Evolutionary conservation across 1,140 invertebrate genomes (phyloP), one percentile per base, ranked within the genome.

Genomic region (Sarcophaga peregrina): DNA sequence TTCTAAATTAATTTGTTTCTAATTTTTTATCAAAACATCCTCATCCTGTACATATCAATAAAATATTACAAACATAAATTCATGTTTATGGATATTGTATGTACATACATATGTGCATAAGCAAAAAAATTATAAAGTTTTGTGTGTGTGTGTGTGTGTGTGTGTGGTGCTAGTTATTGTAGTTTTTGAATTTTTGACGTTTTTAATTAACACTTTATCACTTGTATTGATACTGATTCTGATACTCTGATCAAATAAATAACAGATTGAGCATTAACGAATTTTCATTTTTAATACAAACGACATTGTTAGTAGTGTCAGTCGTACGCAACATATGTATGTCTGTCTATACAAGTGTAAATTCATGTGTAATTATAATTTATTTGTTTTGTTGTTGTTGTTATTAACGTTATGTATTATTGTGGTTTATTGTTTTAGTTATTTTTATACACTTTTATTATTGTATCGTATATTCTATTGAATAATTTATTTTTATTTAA

Each of bases 401-500:
- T 37, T 37, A 37, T n/a, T 37, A 37, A 37, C 25, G 25, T 4
- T 68, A 68, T 68, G 17, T 62, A 15, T 62, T 62, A 62, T 68
- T 3, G 8, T 13, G 13, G 1, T 13, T 52, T 52, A 3, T 9
- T 58, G 3, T 58, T 37, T 58, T 58, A 13, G n/a, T 58, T n/a
- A n/a, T 7, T 15, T 58, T 58, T 58, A n/a, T 58, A 0, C 11
- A 58, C 25, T 37, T 37, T 37, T 37, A 58, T 68, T 68, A 68
- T 68, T 68, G 25, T 37, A 37, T 37, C 20, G 10, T 68, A 68
- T 20, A 68, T 68, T 68, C n/a, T 20, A 20, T 68, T 68, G 10
- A 68, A 20, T 68, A 68, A n/a, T 58, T 58, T 15, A 58, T 58
- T 68, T 68, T 68, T 68, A n/a, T 68, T 68, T 68, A 68, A 68